Evolutionary conservation across 2,797 vertebrate genomes (phyloP), one percentile per base, ranked within the genome.

Genomic region (Cygnus olor): DNA sequence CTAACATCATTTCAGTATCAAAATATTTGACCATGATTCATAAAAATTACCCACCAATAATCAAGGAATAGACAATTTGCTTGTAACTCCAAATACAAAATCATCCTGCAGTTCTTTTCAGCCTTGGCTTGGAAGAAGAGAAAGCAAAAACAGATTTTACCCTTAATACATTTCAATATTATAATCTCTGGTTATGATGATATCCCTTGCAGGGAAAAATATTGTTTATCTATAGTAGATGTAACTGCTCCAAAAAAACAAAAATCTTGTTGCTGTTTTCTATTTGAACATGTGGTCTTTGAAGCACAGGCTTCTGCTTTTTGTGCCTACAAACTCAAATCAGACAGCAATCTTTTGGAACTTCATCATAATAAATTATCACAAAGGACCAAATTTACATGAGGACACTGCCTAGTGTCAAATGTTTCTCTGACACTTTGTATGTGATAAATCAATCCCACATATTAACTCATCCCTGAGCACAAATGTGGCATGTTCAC

Each of bases 301-400:
- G 78, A 92, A 93, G 47, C 45, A 66, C 12, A 21, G 32, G 15
- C 30, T 80, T 91, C 70, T 88, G 71, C 27, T 76, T 82, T 91
- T 86, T 89, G 12, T 93, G 58, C 60, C 77, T 66, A 88, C 60
- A 53, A 89, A 24, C 60, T 89, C 7, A 1, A 40, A 60, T 73
- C 60, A 89, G 56, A 77, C 47, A 64, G 27, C 47, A 51, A 25
- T 74, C 51, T 49, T 91, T 81, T 45, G 76, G 51, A 89, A 85
- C 70, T 68, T 34, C 18, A 38, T 72, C 60, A 47, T 77, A 82
- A 89, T 80, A 82, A 76, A 70, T 90, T 80, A 82, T 66, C 71
- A 70, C 74, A 66, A 89, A 90, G 30, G n/a, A 66, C 22, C 44
- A 80, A 89, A 90, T 88, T 93, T 73, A 68, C 76, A 64, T 49